Evolutionary conservation across 2,113 vertebrate genomes (phyloP).

Genomic region (Dasypus novemcinctus): DNA sequence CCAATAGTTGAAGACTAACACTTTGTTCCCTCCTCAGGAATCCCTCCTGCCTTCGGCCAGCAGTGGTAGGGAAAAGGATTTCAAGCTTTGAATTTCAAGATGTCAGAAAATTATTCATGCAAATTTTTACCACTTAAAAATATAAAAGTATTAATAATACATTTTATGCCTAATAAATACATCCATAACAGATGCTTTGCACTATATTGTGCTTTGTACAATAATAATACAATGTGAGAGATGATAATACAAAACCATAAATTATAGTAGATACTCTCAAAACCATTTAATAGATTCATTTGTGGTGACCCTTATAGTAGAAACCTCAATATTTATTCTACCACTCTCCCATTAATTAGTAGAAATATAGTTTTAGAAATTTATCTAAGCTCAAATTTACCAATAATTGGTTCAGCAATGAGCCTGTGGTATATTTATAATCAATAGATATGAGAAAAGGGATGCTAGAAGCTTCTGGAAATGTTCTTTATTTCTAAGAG

Average conservation of each 20-base stretch:
- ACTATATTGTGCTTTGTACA: not conserved
- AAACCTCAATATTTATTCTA: not conserved
- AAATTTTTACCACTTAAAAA: slow-evolving; percentile 2
- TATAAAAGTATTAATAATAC: not conserved
- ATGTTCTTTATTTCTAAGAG: not conserved
- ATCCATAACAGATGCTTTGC: not conserved
- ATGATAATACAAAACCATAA: not conserved
- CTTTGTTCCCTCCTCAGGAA: not conserved
- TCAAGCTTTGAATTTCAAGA: not conserved
- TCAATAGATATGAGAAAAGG: not conserved
- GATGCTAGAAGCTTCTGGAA: not conserved
- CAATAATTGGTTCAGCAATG: not conserved
- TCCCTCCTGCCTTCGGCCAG: not conserved
- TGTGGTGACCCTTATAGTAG: not conserved
- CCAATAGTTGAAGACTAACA: not conserved
- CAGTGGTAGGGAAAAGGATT: not conserved
- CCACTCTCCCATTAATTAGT: not conserved
- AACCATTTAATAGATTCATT: not conserved
- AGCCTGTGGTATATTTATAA: not conserved
- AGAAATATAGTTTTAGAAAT: not conserved
- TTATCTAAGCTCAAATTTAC: not conserved
- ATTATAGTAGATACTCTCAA: not conserved
- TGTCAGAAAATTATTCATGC: slow-evolving; percentile 26
- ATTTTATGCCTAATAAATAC: not conserved
- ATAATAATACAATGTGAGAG: not conserved